Conservation (phyloP, 2,888 invertebrate genomes). For the Sympetrum striolatum region DNA sequence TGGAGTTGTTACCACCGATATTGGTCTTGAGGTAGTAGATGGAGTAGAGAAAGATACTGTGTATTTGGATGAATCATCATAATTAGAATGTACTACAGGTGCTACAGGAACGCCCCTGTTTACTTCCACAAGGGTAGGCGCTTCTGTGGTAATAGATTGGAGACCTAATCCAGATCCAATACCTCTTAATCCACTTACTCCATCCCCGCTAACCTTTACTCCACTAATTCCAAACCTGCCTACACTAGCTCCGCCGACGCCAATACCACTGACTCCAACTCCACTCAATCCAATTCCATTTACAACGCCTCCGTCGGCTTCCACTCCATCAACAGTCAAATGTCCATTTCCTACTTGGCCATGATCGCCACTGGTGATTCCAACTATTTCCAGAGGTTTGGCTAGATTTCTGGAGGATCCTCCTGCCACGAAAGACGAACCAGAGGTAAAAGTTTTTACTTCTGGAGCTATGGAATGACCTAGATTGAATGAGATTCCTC, state of each 20-base stretch:
- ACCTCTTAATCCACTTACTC: background rate
- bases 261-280: conserved; percentile 4
- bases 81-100: background rate
- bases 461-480: background rate
- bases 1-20: background rate
- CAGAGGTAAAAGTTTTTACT: background rate
- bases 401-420: background rate
- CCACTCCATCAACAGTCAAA: background rate
- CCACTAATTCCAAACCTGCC: background rate
- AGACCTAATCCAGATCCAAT: background rate
- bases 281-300: background rate
- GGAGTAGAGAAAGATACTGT: background rate
- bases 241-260: background rate
- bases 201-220: background rate
- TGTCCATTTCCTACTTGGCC: background rate
- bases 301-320: background rate
- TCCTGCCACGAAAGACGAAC: background rate
- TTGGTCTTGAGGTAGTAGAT: conserved; percentile 9
- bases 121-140: background rate
- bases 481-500: background rate
- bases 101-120: background rate
- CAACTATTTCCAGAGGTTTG: background rate
- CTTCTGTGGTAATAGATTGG: background rate
- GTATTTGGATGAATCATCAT: background rate
- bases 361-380: background rate